Base-by-base conservation (phyloP, 1,140 invertebrate genomes). In the Vanessa atalanta region DNA sequence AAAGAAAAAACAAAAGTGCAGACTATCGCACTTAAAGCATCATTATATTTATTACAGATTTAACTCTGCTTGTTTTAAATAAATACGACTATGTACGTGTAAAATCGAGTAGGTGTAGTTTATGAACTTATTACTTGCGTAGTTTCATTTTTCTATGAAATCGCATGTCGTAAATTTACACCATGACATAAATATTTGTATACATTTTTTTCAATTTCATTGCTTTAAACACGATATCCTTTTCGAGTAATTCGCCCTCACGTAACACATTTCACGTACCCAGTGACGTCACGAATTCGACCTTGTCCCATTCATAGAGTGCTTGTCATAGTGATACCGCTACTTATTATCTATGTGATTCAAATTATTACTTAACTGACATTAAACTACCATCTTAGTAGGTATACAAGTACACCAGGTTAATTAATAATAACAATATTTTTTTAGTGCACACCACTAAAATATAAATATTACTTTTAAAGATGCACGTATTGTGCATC, bases 51-150 rank as follows among this genome's bases (percentile, higher is more conserved):
- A 43, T 43, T 43, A 43, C 6, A 43, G 6, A 43, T 43, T 20
- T 43, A 43, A 43, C 37, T 1, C 9, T 9, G 37, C 37, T 43
- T 43, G 37, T 43, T 43, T 11, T 43, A 43, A 31, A 31, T 31
- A 31, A 31, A 31, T 31, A 31, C 26, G 13, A 14, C 0, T n/a
- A 51, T n/a, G 9, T 15, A 51, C 5, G 48, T 51, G 11, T 0
- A 14, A 51, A 51, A 6, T 51, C 13, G 48, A n/a, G 48, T 51
- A n/a, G 48, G 48, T 51, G 48, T 51, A 51, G n/a, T 51, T 51
- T 51, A 51, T n/a, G 48, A 51, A 51, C 48, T 51, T 51, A 14
- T 51, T 51, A 51, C 48, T 51, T 51, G 13, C 48, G 48, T 51
- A 51, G 13, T 51, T 51, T 6, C 0, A 51, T 15, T 51, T 51